A percentile compares a stretch with the other conserved stretches of the same genome.
These are phyloP conservation scores for Orycteropus afer DNA, from an alignment of 2,113 vertebrate genomes.

Conservation along the genomic window DNA sequence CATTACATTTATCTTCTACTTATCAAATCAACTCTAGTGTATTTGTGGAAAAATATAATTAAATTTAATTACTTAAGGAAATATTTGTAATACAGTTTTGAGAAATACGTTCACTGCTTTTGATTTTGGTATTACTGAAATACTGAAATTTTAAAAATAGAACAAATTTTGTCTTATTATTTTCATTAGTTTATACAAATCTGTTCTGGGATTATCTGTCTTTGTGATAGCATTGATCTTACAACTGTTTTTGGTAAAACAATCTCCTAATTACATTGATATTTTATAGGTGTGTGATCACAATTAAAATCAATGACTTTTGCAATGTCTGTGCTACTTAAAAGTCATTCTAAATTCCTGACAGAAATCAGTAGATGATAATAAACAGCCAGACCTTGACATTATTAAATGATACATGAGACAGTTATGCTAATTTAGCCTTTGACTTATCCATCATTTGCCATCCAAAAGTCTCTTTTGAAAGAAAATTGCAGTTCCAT, in stretches of 20 bases:
- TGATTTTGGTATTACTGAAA: background rate
- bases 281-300: background rate
- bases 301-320: slow-evolving; percentile 73
- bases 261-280: slow-evolving; percentile 30
- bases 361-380: slow-evolving; percentile 78
- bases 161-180: background rate
- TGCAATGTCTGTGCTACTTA: slow-evolving; percentile 62
- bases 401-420: slow-evolving; percentile 85
- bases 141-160: slow-evolving; percentile 9
- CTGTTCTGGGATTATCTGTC: background rate
- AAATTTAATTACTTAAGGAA: background rate
- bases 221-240: slow-evolving; percentile 15
- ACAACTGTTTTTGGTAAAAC: slow-evolving; percentile 44
- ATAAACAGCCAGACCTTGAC: slow-evolving; percentile 79
- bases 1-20: background rate
- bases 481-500: slow-evolving; percentile 79
- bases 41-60: background rate
- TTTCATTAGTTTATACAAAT: background rate
- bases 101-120: background rate
- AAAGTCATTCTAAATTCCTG: slow-evolving; percentile 80
- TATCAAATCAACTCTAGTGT: background rate
- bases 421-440: slow-evolving; percentile 82
- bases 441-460: slow-evolving; percentile 84
- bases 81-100: background rate
- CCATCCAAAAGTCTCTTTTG: slow-evolving; percentile 80